Evolutionary conservation across 2,113 vertebrate genomes (phyloP).

Genomic region (Platysternon megacephalum): DNA sequence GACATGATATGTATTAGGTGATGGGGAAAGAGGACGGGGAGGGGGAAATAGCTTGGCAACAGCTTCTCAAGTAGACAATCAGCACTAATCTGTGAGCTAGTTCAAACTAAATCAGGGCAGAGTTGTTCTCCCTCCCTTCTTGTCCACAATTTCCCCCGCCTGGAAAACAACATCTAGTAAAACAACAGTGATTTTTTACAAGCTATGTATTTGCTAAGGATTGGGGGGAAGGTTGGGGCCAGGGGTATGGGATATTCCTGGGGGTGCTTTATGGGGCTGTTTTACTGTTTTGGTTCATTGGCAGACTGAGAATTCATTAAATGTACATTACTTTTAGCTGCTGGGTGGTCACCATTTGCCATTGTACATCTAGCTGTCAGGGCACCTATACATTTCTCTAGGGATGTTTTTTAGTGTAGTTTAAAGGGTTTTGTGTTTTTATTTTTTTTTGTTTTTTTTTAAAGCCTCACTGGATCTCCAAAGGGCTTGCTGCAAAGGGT

Average conservation of each 20-base stretch:
- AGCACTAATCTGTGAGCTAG: background rate
- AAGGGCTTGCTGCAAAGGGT: conserved; percentile 23
- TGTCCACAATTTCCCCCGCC: background rate
- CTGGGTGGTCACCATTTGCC: conserved; percentile 38
- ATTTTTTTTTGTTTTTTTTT: background rate
- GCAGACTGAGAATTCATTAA: conserved; percentile 46
- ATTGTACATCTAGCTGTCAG: conserved; percentile 47
- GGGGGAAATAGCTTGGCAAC: conserved; percentile 22
- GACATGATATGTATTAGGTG: background rate
- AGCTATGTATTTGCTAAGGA: conserved; percentile 27
- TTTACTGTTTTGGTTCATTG: conserved; percentile 56
- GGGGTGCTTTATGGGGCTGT: conserved; percentile 31
- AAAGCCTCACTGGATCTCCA: background rate
- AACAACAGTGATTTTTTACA: conserved; percentile 33
- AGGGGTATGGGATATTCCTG: conserved; percentile 29
- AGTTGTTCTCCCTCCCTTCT: background rate
- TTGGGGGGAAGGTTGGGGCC: background rate
- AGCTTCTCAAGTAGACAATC: conserved; percentile 28
- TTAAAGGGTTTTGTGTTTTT: conserved; percentile 23
- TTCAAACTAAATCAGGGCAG: conserved; percentile 7
- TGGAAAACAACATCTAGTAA: conserved; percentile 6
- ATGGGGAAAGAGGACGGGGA: background rate
- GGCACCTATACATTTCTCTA: conserved; percentile 22
- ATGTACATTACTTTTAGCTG: conserved; percentile 56
- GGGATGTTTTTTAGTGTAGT: conserved; percentile 57